Evolutionary conservation across 2,888 invertebrate genomes (phyloP).

Genomic region (Megaustenia siamemsis): DNA sequence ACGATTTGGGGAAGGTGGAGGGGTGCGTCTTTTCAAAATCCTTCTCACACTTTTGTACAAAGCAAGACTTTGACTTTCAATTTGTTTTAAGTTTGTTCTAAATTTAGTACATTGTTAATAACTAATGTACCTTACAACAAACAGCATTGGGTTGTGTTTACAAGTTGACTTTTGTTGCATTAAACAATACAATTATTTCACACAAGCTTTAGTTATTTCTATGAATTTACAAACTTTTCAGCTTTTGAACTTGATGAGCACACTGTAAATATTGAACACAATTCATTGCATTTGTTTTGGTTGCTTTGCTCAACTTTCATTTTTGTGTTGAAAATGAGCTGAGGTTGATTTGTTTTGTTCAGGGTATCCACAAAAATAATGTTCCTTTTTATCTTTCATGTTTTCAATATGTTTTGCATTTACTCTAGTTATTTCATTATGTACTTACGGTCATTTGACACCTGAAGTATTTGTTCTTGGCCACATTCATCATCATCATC

Average conservation of each 20-base stretch:
- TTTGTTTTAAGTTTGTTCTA: not conserved
- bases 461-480: not conserved
- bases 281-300: not conserved
- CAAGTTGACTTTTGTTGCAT: conserved; percentile 1
- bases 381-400: not conserved
- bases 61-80: conserved; percentile 12
- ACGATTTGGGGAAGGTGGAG: too few relatives aligned
- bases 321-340: not conserved
- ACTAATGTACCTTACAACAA: not conserved
- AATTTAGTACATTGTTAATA: not conserved
- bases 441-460: not conserved
- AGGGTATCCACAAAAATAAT: not conserved
- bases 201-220: not conserved
- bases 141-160: conserved; percentile 20
- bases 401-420: not conserved
- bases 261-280: not conserved
- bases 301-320: not conserved
- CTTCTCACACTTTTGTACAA: not conserved
- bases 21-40: not conserved
- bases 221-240: not conserved
- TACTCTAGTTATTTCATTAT: not conserved
- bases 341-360: not conserved
- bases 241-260: too few relatives aligned
- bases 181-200: not conserved
- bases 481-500: not conserved